Conservation (phyloP, 2,888 invertebrate genomes). For the Hypsopygia costalis region DNA sequence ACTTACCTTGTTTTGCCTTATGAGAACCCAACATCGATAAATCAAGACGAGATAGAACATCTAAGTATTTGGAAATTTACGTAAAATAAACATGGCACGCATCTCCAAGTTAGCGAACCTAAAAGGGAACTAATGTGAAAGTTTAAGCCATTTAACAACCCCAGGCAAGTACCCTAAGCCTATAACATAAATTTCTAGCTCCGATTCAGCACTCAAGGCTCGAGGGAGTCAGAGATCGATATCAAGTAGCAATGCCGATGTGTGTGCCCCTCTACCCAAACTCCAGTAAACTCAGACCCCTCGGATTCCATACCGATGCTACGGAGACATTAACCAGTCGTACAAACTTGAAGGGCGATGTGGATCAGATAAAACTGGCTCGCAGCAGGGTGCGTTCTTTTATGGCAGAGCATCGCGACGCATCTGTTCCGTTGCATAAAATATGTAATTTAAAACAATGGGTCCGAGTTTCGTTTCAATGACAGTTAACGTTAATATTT, state of each 20-base stretch:
- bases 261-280: constrained; percentile 54
- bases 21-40: too few relatives aligned
- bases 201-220: constrained; percentile 61
- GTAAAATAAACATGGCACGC: background rate
- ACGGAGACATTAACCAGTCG: constrained; percentile 35
- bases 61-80: too few relatives aligned
- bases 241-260: constrained; percentile 70
- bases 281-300: constrained; percentile 51
- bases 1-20: too few relatives aligned
- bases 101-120: constrained; percentile 4
- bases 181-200: constrained; percentile 64
- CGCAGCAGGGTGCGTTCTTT: constrained; percentile 60
- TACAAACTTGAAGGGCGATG: constrained; percentile 36
- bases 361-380: constrained; percentile 39
- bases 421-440: constrained; percentile 71
- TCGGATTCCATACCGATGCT: constrained; percentile 47
- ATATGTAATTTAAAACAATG: constrained; percentile 60
- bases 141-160: constrained; percentile 10
- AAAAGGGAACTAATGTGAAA: constrained; percentile 6
- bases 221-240: constrained; percentile 76
- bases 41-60: too few relatives aligned
- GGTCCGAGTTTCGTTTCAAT: constrained; percentile 21
- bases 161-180: constrained; percentile 27
- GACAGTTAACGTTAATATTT: constrained; percentile 11
- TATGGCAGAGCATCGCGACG: constrained; percentile 68